Conservation (phyloP, 2,888 invertebrate species). For the Gibbula magus region DNA sequence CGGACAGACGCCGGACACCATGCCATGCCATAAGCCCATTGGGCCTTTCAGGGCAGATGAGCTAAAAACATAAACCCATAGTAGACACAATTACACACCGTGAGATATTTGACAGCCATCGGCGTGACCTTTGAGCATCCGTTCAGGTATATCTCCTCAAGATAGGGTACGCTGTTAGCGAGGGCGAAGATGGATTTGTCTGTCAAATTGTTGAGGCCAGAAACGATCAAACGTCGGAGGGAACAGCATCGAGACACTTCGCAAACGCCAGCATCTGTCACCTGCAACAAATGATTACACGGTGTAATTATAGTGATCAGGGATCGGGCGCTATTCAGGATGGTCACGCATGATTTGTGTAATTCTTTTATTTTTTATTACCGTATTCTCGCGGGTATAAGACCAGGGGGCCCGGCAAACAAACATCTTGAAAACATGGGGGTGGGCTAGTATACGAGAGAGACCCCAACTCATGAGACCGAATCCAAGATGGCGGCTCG, state of each 20-base stretch:
- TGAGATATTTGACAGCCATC: slow-evolving; percentile 64
- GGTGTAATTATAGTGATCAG: background rate
- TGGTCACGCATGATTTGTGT: too few species aligned
- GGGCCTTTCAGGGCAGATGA: too few species aligned
- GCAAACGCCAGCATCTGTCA: slow-evolving; percentile 68
- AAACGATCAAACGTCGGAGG: slow-evolving; percentile 58
- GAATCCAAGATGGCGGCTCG: too few species aligned
- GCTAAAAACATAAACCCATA: too few species aligned
- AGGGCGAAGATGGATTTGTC: slow-evolving; percentile 69
- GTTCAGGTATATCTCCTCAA: slow-evolving; percentile 70
- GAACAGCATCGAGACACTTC: slow-evolving; percentile 62
- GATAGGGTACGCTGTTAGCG: slow-evolving; percentile 68
- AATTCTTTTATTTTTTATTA: too few species aligned
- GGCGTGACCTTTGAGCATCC: slow-evolving; percentile 69
- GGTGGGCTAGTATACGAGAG: too few species aligned
- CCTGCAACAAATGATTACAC: slow-evolving; percentile 48
- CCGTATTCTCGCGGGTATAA: too few species aligned
- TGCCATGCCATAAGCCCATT: too few species aligned
- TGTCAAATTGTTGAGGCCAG: slow-evolving; percentile 68
- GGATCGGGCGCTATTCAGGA: background rate
- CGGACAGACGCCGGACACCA: too few species aligned
- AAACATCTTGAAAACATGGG: too few species aligned
- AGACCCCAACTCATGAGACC: too few species aligned
- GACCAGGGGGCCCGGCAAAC: too few species aligned
- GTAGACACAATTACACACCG: slow-evolving; percentile 50